Conservation (phyloP, 2,888 invertebrate species). For the Seira musarum region DNA sequence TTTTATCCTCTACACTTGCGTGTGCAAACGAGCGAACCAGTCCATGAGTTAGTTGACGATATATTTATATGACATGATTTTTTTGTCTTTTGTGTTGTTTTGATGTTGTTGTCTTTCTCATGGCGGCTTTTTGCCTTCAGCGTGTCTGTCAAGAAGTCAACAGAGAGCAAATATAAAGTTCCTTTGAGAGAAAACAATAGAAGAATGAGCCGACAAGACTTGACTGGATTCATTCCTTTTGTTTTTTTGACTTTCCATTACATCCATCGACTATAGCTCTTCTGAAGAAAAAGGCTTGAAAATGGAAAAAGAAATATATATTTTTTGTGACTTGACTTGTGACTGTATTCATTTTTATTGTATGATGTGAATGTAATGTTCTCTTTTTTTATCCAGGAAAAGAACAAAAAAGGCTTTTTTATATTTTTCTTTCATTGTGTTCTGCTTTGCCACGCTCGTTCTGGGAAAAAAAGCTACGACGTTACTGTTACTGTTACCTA, state of each 20-base stretch:
- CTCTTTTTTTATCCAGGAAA: not conserved
- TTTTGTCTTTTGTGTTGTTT: slow-evolving; percentile 28
- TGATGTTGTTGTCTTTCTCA: slow-evolving; percentile 43
- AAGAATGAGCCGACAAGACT: no score
- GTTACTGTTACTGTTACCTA: slow-evolving; percentile 10
- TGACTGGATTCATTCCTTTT: slow-evolving; percentile 8
- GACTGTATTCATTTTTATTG: slow-evolving; percentile 1
- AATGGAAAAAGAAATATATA: not conserved
- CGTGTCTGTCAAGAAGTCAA: slow-evolving; percentile 61
- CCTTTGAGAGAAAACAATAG: slow-evolving; percentile 20
- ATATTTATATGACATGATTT: slow-evolving; percentile 12
- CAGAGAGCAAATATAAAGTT: slow-evolving; percentile 36
- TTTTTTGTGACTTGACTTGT: not conserved
- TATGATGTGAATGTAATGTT: no score
- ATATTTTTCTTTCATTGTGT: not conserved
- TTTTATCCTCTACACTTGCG: not conserved
- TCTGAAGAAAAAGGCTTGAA: not conserved
- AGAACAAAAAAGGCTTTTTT: not conserved
- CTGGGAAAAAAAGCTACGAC: not conserved
- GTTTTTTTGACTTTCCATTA: slow-evolving; percentile 21
- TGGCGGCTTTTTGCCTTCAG: slow-evolving; percentile 51
- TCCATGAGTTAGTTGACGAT: slow-evolving; percentile 24
- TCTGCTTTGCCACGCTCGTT: not conserved
- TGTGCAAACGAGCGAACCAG: no score
- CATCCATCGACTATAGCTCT: not conserved